phyloP scores from a whole-genome alignment of 2,113 vertebrate genomes.

The Riparia riparia region DNA sequence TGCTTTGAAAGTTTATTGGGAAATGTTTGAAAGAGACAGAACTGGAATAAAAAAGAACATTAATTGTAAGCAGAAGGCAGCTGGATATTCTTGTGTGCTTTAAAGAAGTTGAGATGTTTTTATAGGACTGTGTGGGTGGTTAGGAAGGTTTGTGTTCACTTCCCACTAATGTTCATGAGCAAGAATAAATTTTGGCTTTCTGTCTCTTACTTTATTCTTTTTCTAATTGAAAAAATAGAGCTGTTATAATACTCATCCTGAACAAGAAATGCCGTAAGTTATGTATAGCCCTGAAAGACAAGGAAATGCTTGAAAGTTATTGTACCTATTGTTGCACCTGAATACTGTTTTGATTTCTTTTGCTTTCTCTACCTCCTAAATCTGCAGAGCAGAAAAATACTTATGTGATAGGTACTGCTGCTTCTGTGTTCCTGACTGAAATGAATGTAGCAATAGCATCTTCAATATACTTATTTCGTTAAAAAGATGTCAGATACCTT shows the following conservation, averaged over 20 bases:
- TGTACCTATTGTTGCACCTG: not conserved
- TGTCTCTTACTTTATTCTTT: not conserved
- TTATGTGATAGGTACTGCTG: not conserved
- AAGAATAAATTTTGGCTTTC: constrained; percentile 1
- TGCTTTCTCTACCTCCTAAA: not conserved
- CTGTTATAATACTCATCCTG: not conserved
- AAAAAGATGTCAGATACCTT: not conserved
- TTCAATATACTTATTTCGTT: not conserved
- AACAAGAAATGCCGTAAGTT: not conserved
- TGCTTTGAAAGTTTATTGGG: not conserved
- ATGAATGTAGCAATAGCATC: not conserved
- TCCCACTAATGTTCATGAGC: not conserved
- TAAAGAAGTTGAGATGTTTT: constrained; percentile 23
- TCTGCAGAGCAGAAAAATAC: not conserved
- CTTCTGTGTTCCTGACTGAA: not conserved
- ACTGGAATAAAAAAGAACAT: not conserved
- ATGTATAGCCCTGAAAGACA: not conserved
- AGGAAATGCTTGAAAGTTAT: not conserved
- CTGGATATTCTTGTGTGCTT: constrained; percentile 30
- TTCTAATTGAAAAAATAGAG: not conserved
- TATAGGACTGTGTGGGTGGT: not conserved
- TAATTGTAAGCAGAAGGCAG: constrained; percentile 27
- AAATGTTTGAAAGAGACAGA: not conserved
- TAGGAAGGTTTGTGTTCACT: not conserved
- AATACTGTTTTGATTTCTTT: not conserved